Percentiles rank a stretch among this genome's conserved stretches.
These are phyloP conservation scores for Vulpes ferrilata DNA, from an alignment of 2,113 vertebrate genomes.

Conservation along the genomic window DNA sequence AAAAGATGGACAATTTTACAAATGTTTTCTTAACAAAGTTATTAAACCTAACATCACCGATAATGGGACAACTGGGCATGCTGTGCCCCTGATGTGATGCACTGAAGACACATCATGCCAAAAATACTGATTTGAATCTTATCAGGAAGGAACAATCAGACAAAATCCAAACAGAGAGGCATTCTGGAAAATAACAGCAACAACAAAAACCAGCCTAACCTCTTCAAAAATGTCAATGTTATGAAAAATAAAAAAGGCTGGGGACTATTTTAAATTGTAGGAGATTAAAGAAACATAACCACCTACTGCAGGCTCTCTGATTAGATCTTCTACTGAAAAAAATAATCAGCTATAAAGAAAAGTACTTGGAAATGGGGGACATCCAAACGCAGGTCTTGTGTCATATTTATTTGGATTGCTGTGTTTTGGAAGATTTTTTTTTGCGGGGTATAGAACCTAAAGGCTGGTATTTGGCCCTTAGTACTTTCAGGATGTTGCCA, in stretches of 20 bases:
- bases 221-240: not conserved
- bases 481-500: not conserved
- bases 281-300: not conserved
- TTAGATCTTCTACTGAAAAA: not conserved
- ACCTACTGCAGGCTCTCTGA: not conserved
- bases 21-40: not conserved
- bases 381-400: not conserved
- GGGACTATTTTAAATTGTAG: not conserved
- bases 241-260: not conserved
- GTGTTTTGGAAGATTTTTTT: not conserved
- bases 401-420: slow-evolving; percentile 5
- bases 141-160: not conserved
- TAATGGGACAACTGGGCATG: not conserved
- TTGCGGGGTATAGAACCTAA: not conserved
- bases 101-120: not conserved
- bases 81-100: rapidly evolving
- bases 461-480: not conserved
- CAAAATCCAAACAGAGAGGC: not conserved
- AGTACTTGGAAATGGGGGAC: not conserved
- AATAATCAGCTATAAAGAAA: not conserved
- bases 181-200: not conserved
- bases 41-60: not conserved
- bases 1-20: not conserved
- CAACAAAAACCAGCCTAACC: not conserved
- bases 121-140: not conserved